Percentiles rank a stretch among this genome's conserved stretches.
Evolutionary conservation across 2,113 vertebrate genomes (phyloP).

Genomic region (Thermophis baileyi): DNA sequence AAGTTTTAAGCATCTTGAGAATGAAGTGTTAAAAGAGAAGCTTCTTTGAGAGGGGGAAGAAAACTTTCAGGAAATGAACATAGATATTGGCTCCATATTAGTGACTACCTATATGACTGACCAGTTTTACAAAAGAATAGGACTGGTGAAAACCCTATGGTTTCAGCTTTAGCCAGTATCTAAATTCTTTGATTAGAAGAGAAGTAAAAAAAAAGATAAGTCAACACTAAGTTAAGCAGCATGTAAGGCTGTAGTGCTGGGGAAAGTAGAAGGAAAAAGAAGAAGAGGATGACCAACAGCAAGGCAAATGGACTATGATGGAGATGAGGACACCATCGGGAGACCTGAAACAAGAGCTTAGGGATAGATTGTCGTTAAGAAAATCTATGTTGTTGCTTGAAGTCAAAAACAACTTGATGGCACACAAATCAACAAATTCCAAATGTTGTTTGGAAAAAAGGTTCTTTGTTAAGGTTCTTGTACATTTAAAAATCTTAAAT

Average conservation of each 20-base stretch:
- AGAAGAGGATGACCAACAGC: background rate
- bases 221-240: background rate
- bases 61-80: background rate
- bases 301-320: background rate
- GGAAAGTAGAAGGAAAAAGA: background rate
- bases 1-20: background rate
- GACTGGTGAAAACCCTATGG: background rate
- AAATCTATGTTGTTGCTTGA: background rate
- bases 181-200: background rate
- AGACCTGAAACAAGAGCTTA: background rate
- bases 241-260: background rate
- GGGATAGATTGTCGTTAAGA: background rate
- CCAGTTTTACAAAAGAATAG: background rate
- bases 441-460: background rate
- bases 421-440: background rate
- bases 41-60: background rate
- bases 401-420: background rate
- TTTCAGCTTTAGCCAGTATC: background rate
- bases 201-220: background rate
- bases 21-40: background rate
- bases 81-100: background rate
- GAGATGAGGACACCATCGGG: background rate
- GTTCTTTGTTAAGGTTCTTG: constrained; percentile 10
- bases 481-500: constrained; percentile 24
- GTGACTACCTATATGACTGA: background rate